phyloP scores from a whole-genome alignment of 2,797 vertebrate genomes.

The Cirrhinus molitorella region DNA sequence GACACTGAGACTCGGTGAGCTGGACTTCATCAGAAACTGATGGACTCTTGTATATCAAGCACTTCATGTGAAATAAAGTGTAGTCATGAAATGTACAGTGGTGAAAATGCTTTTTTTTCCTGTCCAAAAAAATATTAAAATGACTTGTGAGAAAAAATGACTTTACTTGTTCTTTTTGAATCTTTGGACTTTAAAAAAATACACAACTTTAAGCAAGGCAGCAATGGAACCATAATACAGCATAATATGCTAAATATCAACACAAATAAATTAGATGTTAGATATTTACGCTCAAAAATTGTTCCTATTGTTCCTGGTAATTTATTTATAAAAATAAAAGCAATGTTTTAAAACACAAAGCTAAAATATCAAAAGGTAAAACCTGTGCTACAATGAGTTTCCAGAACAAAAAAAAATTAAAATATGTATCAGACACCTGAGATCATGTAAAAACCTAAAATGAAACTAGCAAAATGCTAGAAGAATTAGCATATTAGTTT shows the following conservation, averaged over 20 bases:
- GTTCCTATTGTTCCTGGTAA: background rate
- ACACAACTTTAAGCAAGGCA: background rate
- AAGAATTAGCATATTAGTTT: background rate
- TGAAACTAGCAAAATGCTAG: background rate
- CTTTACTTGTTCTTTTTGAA: conserved; percentile 15
- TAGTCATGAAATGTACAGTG: conserved; percentile 60
- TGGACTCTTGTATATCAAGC: conserved; percentile 51
- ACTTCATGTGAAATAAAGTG: conserved; percentile 57
- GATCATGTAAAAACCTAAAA: background rate
- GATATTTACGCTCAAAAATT: background rate
- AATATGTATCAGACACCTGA: conserved; percentile 5
- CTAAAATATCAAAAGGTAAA: background rate
- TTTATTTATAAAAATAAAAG: background rate
- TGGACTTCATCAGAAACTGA: conserved; percentile 17
- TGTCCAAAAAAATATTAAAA: conserved; percentile 53
- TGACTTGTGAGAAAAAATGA: conserved; percentile 41
- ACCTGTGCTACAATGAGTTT: background rate
- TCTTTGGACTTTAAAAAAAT: background rate
- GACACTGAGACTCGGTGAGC: conserved; percentile 53
- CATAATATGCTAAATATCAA: background rate
- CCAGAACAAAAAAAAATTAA: background rate
- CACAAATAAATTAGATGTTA: conserved; percentile 20
- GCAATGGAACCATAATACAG: background rate
- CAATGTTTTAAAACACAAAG: background rate
- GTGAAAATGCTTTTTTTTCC: conserved; percentile 43